Conservation (phyloP, 2,888 invertebrate species). For the Emmelina monodactyla region DNA sequence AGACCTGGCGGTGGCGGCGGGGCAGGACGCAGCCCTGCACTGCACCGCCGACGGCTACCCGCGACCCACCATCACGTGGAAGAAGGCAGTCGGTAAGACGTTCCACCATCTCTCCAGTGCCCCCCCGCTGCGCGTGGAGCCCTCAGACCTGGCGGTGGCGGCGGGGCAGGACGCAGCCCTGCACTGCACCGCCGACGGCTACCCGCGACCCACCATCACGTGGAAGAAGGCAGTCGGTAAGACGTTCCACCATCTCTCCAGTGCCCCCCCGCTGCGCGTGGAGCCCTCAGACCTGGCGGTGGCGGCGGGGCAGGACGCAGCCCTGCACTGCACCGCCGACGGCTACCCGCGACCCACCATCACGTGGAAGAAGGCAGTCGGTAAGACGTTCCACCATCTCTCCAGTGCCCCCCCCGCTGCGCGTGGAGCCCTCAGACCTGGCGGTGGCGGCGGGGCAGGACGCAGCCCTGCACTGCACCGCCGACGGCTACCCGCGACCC, state of each 20-base stretch:
- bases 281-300: slow-evolving; percentile 86
- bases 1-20: slow-evolving; percentile 82
- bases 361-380: slow-evolving; percentile 89
- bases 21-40: slow-evolving; percentile 74
- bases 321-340: slow-evolving; percentile 87
- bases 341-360: slow-evolving; percentile 90
- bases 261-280: slow-evolving; percentile 88
- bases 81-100: background rate
- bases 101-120: background rate
- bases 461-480: slow-evolving; percentile 86
- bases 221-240: slow-evolving; percentile 90
- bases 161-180: slow-evolving; percentile 84
- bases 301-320: slow-evolving; percentile 83
- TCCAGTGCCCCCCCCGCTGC: slow-evolving; percentile 90
- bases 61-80: slow-evolving; percentile 44
- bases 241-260: too few relatives aligned
- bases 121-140: slow-evolving; percentile 70
- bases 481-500: slow-evolving; percentile 91
- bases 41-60: slow-evolving; percentile 92
- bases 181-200: slow-evolving; percentile 91
- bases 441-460: slow-evolving; percentile 85
- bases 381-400: too few relatives aligned
- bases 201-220: slow-evolving; percentile 85
- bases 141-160: slow-evolving; percentile 81
- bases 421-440: slow-evolving; percentile 84